These are phyloP conservation scores for Harpalus rubripes DNA, from an alignment of 2,888 invertebrate species.

Conservation along the genomic window DNA sequence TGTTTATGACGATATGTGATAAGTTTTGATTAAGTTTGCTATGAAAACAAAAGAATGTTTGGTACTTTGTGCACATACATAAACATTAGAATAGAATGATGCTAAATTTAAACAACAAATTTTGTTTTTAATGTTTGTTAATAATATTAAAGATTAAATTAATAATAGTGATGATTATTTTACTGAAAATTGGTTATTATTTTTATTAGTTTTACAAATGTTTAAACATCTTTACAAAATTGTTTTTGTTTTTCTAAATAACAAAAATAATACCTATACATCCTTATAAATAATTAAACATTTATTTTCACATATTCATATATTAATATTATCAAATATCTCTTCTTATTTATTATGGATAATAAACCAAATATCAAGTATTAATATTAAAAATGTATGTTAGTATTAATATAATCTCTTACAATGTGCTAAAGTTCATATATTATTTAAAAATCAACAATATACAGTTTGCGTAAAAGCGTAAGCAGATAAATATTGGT, in stretches of 20 bases:
- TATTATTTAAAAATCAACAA: not conserved
- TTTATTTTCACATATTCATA: not conserved
- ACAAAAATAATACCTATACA: too few relatives aligned
- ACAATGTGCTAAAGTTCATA: conserved; percentile 1
- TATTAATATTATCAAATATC: not conserved
- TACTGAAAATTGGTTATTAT: not conserved
- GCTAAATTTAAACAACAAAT: not conserved
- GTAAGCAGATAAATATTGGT: not conserved
- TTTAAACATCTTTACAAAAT: not conserved
- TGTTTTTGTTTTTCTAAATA: too few relatives aligned
- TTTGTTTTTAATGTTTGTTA: not conserved
- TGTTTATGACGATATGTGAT: not conserved
- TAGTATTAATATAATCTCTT: not conserved
- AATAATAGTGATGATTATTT: not conserved
- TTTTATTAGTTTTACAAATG: not conserved
- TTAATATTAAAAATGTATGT: not conserved
- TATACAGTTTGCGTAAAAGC: not conserved
- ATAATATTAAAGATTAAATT: not conserved
- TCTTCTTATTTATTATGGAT: too few relatives aligned
- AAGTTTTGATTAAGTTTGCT: conserved; percentile 7
- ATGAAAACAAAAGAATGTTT: not conserved
- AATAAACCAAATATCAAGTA: not conserved
- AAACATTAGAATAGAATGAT: not conserved
- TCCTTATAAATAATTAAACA: not conserved
- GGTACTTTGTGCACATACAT: not conserved